phyloP scores from a whole-genome alignment of 1,140 invertebrate species.

The Pantala flavescens region DNA sequence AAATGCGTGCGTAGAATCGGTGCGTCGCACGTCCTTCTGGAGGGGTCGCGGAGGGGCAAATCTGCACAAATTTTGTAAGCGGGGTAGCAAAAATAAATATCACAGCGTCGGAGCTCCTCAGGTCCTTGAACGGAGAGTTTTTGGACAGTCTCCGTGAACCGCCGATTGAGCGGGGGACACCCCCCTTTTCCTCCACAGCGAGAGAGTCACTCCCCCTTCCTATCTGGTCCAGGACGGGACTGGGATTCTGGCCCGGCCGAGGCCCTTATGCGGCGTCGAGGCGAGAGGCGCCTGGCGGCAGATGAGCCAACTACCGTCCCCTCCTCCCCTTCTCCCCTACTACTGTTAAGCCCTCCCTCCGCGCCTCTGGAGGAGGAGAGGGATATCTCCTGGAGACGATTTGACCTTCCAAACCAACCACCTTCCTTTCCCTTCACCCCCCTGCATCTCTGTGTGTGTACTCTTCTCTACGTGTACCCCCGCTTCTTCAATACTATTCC shows the following conservation, averaged over 20 bases:
- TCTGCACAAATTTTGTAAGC: too few species aligned
- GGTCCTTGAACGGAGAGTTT: too few species aligned
- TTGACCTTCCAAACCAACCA: background rate
- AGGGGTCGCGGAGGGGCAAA: too few species aligned
- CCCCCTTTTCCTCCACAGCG: background rate
- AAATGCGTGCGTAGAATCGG: too few species aligned
- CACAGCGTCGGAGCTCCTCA: too few species aligned
- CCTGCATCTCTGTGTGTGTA: background rate
- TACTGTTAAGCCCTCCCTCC: background rate
- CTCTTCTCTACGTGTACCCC: background rate
- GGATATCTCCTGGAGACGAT: background rate
- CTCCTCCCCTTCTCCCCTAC: background rate
- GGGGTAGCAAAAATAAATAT: too few species aligned
- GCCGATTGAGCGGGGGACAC: background rate
- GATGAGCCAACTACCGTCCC: background rate
- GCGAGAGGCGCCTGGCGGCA: background rate
- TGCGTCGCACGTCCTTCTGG: too few species aligned
- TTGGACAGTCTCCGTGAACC: too few species aligned
- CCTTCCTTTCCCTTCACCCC: background rate
- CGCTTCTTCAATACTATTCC: background rate
- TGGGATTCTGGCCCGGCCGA: background rate
- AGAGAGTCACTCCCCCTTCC: background rate
- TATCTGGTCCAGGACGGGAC: background rate
- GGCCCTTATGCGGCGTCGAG: background rate
- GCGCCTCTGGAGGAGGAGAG: background rate